Conservation (phyloP, 2,888 invertebrate species). For the Flexamia atlantica region DNA sequence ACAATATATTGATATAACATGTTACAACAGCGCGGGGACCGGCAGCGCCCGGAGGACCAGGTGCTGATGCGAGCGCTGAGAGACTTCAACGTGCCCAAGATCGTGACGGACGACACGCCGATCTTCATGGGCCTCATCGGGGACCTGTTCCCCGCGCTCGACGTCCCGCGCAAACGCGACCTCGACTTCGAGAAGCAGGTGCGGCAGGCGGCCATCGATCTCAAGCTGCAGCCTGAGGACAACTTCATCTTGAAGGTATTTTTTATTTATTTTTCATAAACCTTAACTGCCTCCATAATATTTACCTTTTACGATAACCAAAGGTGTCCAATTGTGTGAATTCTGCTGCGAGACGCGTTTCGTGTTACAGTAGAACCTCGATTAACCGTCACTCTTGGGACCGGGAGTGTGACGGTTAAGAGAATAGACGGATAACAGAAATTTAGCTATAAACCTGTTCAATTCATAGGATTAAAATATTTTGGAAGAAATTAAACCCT, state of each 20-base stretch:
- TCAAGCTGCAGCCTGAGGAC: slow-evolving; percentile 94
- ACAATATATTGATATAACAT: too few relatives aligned
- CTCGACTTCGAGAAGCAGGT: slow-evolving; percentile 90
- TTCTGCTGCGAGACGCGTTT: too few relatives aligned
- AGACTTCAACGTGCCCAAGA: slow-evolving; percentile 97
- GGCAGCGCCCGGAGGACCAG: slow-evolving; percentile 91
- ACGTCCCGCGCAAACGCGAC: slow-evolving; percentile 93
- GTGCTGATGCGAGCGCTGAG: slow-evolving; percentile 95
- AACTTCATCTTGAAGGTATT: slow-evolving; percentile 89
- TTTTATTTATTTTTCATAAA: background rate
- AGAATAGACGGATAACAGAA: too few relatives aligned
- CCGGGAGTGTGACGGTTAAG: too few relatives aligned
- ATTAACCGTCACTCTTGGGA: too few relatives aligned
- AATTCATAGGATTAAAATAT: too few relatives aligned
- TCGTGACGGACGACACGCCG: slow-evolving; percentile 93
- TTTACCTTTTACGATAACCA: too few relatives aligned
- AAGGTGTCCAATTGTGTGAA: too few relatives aligned
- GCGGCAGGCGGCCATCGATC: slow-evolving; percentile 86
- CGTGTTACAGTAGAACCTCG: too few relatives aligned
- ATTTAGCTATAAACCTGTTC: too few relatives aligned
- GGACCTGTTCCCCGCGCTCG: slow-evolving; percentile 94
- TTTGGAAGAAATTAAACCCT: too few relatives aligned
- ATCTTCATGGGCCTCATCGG: slow-evolving; percentile 97
- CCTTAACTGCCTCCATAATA: too few relatives aligned
- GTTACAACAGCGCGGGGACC: slow-evolving; percentile 83